phyloP scores from a whole-genome alignment of 2,797 vertebrate genomes.

The Sarcophilus harrisii region DNA sequence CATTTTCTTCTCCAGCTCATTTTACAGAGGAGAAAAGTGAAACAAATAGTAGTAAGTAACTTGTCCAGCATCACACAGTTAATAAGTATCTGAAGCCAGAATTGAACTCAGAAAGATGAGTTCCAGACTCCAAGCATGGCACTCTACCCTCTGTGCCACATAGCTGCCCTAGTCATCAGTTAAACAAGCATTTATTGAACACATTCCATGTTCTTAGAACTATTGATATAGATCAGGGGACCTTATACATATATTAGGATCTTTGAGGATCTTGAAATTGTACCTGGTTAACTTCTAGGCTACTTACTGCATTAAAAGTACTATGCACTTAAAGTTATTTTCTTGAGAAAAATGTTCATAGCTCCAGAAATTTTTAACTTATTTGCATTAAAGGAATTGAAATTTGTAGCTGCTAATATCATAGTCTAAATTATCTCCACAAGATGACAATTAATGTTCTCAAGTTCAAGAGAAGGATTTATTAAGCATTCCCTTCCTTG shows the following conservation, averaged over 20 bases:
- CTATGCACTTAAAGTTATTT: constrained; percentile 10
- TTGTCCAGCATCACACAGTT: neutral
- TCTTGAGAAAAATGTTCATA: neutral
- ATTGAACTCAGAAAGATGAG: neutral
- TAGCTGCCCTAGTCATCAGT: neutral
- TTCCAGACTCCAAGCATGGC: neutral
- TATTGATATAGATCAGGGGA: too few species aligned
- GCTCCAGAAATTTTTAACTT: neutral
- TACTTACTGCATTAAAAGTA: constrained; percentile 4
- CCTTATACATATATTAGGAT: neutral
- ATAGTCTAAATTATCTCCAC: neutral
- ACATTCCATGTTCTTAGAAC: neutral
- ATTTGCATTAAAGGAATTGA: neutral
- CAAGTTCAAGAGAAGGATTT: neutral
- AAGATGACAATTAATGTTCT: neutral
- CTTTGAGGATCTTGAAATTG: neutral
- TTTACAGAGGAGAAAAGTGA: neutral
- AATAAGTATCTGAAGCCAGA: neutral
- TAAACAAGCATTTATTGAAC: neutral
- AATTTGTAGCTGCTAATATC: neutral
- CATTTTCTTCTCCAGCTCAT: neutral
- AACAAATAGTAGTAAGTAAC: neutral
- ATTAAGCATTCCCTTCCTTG: neutral
- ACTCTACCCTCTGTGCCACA: neutral
- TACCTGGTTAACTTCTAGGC: neutral